Evolutionary conservation across 2,113 vertebrate genomes (phyloP), one percentile per base, ranked within the genome.

Genomic region (Noturus placidus): DNA sequence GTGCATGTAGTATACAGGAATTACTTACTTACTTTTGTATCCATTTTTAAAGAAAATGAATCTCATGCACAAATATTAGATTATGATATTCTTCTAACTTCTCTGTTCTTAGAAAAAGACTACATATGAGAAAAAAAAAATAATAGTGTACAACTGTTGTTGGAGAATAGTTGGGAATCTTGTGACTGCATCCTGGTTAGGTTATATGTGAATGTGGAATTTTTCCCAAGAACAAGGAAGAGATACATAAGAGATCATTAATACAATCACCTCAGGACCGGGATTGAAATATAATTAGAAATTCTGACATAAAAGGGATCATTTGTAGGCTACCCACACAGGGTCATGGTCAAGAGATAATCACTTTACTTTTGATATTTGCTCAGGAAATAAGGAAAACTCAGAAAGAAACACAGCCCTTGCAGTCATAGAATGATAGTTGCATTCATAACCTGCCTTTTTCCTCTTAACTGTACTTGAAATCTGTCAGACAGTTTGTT

Each of bases 401-500:
- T 19, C 46, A n/a, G 27, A 78, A 78, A 7, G 76, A 78, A 78
- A 42, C 46, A 27, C 46, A 27, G 74, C 19, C 9, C 69, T 72
- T 72, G n/a, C 30, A 72, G 69, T 35, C 33, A 72, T 72, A 72
- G 30, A 77, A 77, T 5, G 74, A 42, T 14, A 11, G 14, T 54
- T 52, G 6, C 46, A 30, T 1, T 54, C 27, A 38, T 38, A 38
- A 78, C 46, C 25, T 52, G 22, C 30, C 30, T 30, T 79, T 80
- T 54, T 56, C 30, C 78, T 33, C 2, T 33, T 57, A 56, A 80
- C 17, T 35, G 15, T 57, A 4, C 52, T 80, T 57, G 78, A 57
- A 33, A 35, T 57, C 78, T 80, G 78, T 57, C 78, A 56, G 78
- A 22, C 50, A 35, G 27, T 79, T 77, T 77, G 15, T 57, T 80